A percentile compares a stretch with the other conserved stretches of the same genome.
These are phyloP conservation scores for Physella acuta DNA, from an alignment of 1,140 invertebrate species.

Conservation along the genomic window DNA sequence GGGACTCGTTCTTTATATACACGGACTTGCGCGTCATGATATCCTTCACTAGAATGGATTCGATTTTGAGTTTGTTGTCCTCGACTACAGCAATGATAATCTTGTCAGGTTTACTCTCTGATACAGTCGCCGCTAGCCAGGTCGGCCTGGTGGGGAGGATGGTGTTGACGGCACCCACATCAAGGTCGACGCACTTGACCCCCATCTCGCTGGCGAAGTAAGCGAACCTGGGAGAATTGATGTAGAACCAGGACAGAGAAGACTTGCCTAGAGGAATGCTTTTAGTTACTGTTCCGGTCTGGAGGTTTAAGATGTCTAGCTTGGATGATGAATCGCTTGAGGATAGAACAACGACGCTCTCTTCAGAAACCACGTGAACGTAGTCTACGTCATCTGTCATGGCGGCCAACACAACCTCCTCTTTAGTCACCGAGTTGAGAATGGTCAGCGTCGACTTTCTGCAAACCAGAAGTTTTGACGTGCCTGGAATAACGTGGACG, in stretches of 20 bases:
- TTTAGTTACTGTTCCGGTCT: conserved; percentile 19
- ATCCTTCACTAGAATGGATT: conserved; percentile 6
- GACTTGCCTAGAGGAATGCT: conserved; percentile 9
- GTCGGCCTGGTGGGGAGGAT: neutral
- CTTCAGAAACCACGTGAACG: neutral
- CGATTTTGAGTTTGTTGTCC: conserved; percentile 7
- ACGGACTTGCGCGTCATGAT: conserved; percentile 5
- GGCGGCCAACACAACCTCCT: conserved; percentile 2
- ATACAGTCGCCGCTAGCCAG: conserved; percentile 8
- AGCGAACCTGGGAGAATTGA: conserved; percentile 1
- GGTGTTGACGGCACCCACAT: conserved; percentile 10
- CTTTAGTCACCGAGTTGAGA: neutral
- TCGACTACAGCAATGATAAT: neutral
- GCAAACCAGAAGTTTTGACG: conserved; percentile 2
- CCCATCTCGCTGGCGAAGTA: conserved; percentile 12
- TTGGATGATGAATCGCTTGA: conserved; percentile 12
- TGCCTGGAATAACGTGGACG: neutral
- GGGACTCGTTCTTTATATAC: conserved; percentile 7
- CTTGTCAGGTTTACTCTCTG: neutral
- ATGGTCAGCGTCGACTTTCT: neutral
- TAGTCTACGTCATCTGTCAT: neutral
- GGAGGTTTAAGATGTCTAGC: conserved; percentile 23
- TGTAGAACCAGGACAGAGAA: conserved; percentile 23
- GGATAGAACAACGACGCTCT: conserved; percentile 11
- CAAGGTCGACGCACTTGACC: conserved; percentile 21